Conservation (phyloP, 2,113 vertebrate genomes). For the Cygnus atratus region DNA sequence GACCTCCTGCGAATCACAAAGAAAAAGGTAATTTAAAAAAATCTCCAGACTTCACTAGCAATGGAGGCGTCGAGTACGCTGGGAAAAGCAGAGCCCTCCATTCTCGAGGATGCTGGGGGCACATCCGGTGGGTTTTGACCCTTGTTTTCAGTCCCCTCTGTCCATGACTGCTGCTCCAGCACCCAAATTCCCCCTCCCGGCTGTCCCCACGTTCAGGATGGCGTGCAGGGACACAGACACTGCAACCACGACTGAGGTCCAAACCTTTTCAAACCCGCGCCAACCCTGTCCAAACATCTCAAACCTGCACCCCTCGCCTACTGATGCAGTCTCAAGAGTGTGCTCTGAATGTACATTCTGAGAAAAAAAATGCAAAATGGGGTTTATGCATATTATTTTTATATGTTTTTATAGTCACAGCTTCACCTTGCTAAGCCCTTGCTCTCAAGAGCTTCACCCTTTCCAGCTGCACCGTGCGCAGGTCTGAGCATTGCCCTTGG, state of each 20-base stretch:
- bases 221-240: not conserved
- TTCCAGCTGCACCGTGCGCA: not conserved
- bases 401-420: not conserved
- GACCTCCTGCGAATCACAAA: not conserved
- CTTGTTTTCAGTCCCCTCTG: not conserved
- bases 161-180: not conserved
- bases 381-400: not conserved
- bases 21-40: not conserved
- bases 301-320: not conserved
- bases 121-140: not conserved
- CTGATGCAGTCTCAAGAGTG: rapidly evolving
- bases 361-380: not conserved
- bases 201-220: not conserved
- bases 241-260: rapidly evolving
- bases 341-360: not conserved
- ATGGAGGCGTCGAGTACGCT: not conserved
- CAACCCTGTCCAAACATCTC: not conserved
- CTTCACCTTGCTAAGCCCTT: not conserved
- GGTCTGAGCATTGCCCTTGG: rapidly evolving
- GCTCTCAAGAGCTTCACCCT: not conserved
- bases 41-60: not conserved
- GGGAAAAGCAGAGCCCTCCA: not conserved
- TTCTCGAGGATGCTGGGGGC: not conserved
- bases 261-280: too few relatives aligned
- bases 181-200: not conserved